Evolutionary conservation across 1,140 invertebrate species (phyloP).

Genomic region (Branchinecta lindahli): DNA sequence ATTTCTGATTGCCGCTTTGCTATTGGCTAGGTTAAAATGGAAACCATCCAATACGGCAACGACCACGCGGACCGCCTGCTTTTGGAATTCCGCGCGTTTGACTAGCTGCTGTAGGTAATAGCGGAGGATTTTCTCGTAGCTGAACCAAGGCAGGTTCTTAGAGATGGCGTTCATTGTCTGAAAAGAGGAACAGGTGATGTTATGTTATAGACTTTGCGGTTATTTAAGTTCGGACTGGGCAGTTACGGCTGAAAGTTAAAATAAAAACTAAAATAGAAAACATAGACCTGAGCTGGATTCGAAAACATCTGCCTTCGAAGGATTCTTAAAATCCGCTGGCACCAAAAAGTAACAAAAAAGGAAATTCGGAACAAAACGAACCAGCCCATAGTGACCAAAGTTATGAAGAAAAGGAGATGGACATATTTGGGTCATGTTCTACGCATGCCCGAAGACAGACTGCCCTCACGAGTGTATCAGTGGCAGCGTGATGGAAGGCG

Average conservation of each 20-base stretch:
- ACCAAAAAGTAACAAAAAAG: no score
- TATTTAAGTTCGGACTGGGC: slow-evolving; percentile 12
- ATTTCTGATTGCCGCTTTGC: slow-evolving; percentile 31
- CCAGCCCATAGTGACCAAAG: no score
- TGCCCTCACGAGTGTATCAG: no score
- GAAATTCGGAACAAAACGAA: no score
- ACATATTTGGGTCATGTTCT: no score
- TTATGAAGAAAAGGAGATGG: no score
- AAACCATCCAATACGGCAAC: slow-evolving; percentile 74
- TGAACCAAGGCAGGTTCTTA: slow-evolving; percentile 62
- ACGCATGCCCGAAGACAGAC: no score
- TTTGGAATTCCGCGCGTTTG: slow-evolving; percentile 52
- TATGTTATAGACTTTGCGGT: slow-evolving; percentile 15
- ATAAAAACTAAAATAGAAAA: slow-evolving; percentile 14
- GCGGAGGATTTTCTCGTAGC: slow-evolving; percentile 63
- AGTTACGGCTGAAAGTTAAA: slow-evolving; percentile 11
- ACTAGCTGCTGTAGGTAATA: slow-evolving; percentile 60
- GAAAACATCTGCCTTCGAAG: no score
- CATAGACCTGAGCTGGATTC: no score
- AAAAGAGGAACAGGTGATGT: slow-evolving; percentile 20
- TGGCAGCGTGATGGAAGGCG: no score
- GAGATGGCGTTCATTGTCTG: slow-evolving; percentile 52
- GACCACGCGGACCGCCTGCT: slow-evolving; percentile 60
- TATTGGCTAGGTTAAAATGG: slow-evolving; percentile 66
- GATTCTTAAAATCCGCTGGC: no score